These are phyloP conservation scores for Lymantria monacha DNA, from an alignment of 2,888 invertebrate species.

Conservation along the genomic window DNA sequence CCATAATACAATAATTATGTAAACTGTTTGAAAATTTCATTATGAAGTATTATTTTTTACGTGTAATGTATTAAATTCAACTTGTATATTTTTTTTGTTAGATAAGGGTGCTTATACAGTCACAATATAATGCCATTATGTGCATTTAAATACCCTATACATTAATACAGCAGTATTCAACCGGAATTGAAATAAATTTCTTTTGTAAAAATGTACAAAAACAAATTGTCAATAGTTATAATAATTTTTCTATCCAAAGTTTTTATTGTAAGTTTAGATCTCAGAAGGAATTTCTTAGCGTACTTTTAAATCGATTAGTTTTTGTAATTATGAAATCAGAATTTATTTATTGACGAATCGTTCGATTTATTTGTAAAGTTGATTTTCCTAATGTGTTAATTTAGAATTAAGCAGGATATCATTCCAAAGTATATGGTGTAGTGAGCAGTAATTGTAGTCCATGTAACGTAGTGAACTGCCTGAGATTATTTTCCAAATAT, in stretches of 20 bases:
- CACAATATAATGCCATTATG: conserved; percentile 46
- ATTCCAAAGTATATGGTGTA: conserved; percentile 72
- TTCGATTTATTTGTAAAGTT: conserved; percentile 66
- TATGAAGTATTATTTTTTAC: conserved; percentile 64
- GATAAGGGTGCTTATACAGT: conserved; percentile 53
- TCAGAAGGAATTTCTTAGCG: conserved; percentile 73
- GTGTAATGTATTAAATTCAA: conserved; percentile 51
- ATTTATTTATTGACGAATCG: conserved; percentile 75
- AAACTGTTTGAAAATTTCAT: conserved; percentile 49
- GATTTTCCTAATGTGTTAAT: conserved; percentile 47
- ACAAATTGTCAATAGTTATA: conserved; percentile 65
- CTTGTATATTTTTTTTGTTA: conserved; percentile 48
- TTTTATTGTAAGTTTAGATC: conserved; percentile 79
- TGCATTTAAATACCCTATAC: conserved; percentile 57
- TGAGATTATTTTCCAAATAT: conserved; percentile 61
- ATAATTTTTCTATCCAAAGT: conserved; percentile 77
- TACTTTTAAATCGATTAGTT: conserved; percentile 62
- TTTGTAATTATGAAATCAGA: conserved; percentile 69
- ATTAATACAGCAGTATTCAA: conserved; percentile 56
- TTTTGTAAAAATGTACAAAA: conserved; percentile 80
- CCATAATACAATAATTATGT: conserved; percentile 59
- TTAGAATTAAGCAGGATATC: conserved; percentile 67
- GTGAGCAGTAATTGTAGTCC: conserved; percentile 51
- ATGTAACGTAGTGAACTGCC: conserved; percentile 51
- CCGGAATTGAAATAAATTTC: conserved; percentile 50